Evolutionary conservation across 2,888 invertebrate species (phyloP), one percentile per base, ranked within the genome.

Genomic region (Globia sparganii): DNA sequence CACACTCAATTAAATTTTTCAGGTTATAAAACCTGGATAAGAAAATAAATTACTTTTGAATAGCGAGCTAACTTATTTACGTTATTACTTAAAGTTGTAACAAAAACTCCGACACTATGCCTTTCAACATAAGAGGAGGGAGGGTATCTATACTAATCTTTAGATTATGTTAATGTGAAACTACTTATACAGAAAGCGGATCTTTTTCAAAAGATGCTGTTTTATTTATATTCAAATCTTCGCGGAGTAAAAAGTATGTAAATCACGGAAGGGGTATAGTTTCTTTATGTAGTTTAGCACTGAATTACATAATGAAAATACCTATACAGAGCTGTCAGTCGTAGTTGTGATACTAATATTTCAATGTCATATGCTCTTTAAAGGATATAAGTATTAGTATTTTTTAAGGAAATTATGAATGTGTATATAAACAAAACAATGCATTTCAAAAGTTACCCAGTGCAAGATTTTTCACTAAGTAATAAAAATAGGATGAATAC

Each of bases 131-230:
- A n/a, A 66, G 74, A 82, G 82, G 34, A 84, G 83, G 78, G 84
- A 84, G 83, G 75, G 85, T 86, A 81, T 80, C 71, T 84, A 80
- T 90, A 80, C 83, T 88, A 91, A 91, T 91, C 92, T 90, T 75
- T 77, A 81, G 91, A 93, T 93, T 93, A 94, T 92, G 94, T 86
- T 91, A 92, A 94, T 92, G 86, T 85, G 72, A 86, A 88, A 83
- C 88, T 90, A 90, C 88, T 90, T 91, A 90, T 89, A 71, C 75
- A 75, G 67, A 71, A 84, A 82, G 86, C 80, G 81, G 85, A 88
- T 88, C 88, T 89, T 89, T 87, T 89, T 88, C 87, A 84, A 85
- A 81, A 82, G 85, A 80, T 86, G 82, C 83, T 80, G 81, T 86
- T 82, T 86, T 81, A 89, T 90, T 89, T 90, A 88, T 90, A 90